Evolutionary conservation across 2,888 invertebrate species (phyloP).

Genomic region (Mythimna impura): DNA sequence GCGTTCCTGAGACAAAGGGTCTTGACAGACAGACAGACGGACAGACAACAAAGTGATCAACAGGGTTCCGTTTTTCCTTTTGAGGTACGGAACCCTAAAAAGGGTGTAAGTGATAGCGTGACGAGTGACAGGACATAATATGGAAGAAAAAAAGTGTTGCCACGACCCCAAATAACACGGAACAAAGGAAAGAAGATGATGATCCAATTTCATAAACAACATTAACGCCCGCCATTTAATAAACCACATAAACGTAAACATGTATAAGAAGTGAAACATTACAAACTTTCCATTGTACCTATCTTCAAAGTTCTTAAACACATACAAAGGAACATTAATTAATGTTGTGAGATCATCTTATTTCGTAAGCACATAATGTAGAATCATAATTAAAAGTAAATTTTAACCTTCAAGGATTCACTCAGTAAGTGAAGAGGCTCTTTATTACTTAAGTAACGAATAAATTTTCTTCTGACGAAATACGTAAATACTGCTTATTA

Average conservation of each 20-base stretch:
- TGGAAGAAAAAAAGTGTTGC: too few relatives aligned
- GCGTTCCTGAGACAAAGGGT: too few relatives aligned
- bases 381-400: conserved; percentile 46
- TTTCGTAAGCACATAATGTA: conserved; percentile 27
- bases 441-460: conserved; percentile 4
- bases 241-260: conserved; percentile 4
- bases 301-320: conserved; percentile 11
- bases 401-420: conserved; percentile 21
- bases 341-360: conserved; percentile 33
- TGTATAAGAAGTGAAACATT: conserved; percentile 14
- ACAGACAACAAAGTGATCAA: too few relatives aligned
- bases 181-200: too few relatives aligned
- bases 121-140: too few relatives aligned
- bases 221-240: neutral
- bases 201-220: neutral
- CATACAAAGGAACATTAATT: conserved; percentile 47
- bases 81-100: too few relatives aligned
- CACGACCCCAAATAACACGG: too few relatives aligned
- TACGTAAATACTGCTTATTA: neutral
- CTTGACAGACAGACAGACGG: too few relatives aligned
- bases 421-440: conserved; percentile 24
- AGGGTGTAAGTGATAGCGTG: too few relatives aligned
- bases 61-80: too few relatives aligned
- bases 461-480: neutral
- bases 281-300: conserved; percentile 13